phyloP scores from a whole-genome alignment of 92 coral and sea anemone genomes.

The Epizoanthus rinbou region DNA sequence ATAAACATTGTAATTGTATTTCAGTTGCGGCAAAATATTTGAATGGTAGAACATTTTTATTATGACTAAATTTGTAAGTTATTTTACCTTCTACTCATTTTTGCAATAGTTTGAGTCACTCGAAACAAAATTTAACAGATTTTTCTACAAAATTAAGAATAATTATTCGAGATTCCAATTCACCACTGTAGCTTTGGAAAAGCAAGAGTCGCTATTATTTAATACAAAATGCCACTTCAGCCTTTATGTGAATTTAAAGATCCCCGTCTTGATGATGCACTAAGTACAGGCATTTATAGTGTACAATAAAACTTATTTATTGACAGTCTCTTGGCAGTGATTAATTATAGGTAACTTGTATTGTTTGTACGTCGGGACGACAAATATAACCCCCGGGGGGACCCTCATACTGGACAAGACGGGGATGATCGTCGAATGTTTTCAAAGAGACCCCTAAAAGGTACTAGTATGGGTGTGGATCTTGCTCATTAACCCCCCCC shows the following conservation, averaged over 20 bases:
- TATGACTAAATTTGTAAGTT: conserved; percentile 10
- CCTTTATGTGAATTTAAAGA: neutral
- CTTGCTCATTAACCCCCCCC: no score
- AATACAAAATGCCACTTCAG: conserved; percentile 3
- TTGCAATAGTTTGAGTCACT: conserved; percentile 7
- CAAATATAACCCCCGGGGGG: no score
- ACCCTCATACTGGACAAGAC: no score
- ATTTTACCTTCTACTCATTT: neutral
- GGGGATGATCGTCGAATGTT: no score
- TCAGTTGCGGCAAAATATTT: conserved; percentile 18
- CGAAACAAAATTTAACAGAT: conserved; percentile 7
- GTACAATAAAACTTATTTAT: conserved; percentile 47
- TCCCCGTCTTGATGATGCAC: conserved; percentile 7
- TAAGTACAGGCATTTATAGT: conserved; percentile 37
- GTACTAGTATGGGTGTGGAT: no score
- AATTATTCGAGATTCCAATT: neutral
- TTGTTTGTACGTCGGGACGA: no score
- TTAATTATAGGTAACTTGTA: no score
- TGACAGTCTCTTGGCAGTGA: conserved; percentile 8
- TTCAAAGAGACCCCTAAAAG: no score
- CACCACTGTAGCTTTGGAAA: conserved; percentile 1
- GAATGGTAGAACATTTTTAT: conserved; percentile 12
- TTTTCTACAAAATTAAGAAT: conserved; percentile 16
- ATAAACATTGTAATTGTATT: neutral
- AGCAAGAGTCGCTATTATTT: conserved; percentile 7